phyloP scores from a whole-genome alignment of 2,888 invertebrate genomes.

The Vanessa cardui region DNA sequence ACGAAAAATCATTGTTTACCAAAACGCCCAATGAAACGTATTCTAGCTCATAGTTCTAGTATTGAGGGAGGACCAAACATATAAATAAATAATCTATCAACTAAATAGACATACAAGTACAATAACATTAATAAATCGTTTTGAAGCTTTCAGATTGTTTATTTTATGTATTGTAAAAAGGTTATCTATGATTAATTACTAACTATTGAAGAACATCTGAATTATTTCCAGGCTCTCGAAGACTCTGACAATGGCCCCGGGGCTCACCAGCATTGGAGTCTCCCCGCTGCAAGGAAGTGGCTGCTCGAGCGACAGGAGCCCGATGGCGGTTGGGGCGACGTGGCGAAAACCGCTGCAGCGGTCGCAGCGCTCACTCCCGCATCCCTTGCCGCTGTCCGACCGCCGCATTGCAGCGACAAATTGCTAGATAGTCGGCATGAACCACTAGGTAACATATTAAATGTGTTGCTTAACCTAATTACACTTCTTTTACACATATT shows the following conservation, averaged over 20 bases:
- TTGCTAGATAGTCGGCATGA: constrained; percentile 76
- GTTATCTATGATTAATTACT: too few relatives aligned
- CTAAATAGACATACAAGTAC: too few relatives aligned
- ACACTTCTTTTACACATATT: too few relatives aligned
- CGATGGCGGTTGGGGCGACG: constrained; percentile 91
- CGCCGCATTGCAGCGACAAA: constrained; percentile 80
- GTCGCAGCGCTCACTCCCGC: constrained; percentile 89
- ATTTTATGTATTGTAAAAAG: too few relatives aligned
- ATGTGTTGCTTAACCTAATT: neutral
- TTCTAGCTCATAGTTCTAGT: too few relatives aligned
- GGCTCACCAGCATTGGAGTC: constrained; percentile 87
- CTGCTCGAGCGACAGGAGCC: constrained; percentile 87
- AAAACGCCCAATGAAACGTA: too few relatives aligned
- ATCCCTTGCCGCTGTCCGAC: constrained; percentile 87
- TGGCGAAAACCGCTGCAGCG: constrained; percentile 89
- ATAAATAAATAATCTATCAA: too few relatives aligned
- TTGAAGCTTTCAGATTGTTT: too few relatives aligned
- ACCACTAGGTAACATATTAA: constrained; percentile 70
- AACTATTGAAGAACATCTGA: neutral
- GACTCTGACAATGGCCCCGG: constrained; percentile 86
- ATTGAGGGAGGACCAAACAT: too few relatives aligned
- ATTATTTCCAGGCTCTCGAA: constrained; percentile 85
- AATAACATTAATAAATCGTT: too few relatives aligned
- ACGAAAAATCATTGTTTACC: too few relatives aligned
- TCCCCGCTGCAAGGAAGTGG: constrained; percentile 89